Percentiles rank a stretch among this genome's conserved stretches.
These are phyloP conservation scores for Deilephila elpenor DNA, from an alignment of 2,888 invertebrate species.

Conservation along the genomic window DNA sequence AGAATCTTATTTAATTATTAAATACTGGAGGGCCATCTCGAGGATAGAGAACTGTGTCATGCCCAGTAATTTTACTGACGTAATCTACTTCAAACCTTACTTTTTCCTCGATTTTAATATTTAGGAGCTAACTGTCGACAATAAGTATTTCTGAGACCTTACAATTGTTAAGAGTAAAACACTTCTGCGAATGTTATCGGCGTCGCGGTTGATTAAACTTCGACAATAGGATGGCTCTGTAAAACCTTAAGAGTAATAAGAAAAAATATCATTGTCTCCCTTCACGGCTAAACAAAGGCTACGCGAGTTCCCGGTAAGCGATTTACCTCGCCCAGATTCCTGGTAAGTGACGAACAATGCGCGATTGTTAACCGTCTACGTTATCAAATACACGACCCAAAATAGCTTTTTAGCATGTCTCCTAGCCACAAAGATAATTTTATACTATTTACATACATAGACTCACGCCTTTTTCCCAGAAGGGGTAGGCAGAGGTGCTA, in stretches of 20 bases:
- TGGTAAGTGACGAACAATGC: slow-evolving; percentile 71
- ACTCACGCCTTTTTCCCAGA: no score
- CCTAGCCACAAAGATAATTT: not conserved
- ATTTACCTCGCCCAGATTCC: slow-evolving; percentile 61
- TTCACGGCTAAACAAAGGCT: slow-evolving; percentile 68
- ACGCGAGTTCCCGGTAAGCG: slow-evolving; percentile 62
- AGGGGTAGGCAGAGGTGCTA: no score
- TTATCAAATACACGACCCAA: slow-evolving; percentile 12
- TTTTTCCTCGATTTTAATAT: no score
- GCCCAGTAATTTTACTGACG: no score
- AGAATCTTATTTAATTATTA: no score
- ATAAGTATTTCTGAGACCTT: not conserved
- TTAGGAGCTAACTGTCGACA: no score
- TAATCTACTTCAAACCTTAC: no score
- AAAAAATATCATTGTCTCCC: slow-evolving; percentile 70
- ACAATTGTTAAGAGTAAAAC: slow-evolving; percentile 28
- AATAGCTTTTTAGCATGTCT: not conserved
- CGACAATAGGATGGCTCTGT: slow-evolving; percentile 62
- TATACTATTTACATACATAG: not conserved
- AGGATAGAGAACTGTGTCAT: no score
- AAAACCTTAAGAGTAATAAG: slow-evolving; percentile 55
- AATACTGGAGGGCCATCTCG: no score
- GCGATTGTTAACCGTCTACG: slow-evolving; percentile 57
- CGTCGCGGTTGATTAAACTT: slow-evolving; percentile 54
- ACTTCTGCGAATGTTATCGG: slow-evolving; percentile 44